These are phyloP conservation scores for Urosaurus nigricauda DNA, from an alignment of 2,797 vertebrate species.

Conservation along the genomic window DNA sequence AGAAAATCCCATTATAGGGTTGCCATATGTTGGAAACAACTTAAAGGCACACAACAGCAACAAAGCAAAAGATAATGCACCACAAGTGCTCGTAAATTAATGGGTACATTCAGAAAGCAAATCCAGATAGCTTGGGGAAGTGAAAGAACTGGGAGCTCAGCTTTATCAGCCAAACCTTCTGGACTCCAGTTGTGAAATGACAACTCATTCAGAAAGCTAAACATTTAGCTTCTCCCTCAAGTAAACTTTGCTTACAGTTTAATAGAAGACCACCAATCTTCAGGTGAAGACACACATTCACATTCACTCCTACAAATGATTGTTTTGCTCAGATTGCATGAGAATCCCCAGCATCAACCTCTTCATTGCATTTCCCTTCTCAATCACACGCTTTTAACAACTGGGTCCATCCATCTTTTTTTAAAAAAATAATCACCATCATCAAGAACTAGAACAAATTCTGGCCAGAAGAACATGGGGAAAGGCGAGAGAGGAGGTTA, in stretches of 20 bases:
- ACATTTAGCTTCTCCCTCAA: background rate
- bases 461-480: background rate
- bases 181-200: background rate
- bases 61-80: background rate
- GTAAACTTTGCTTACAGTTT: background rate
- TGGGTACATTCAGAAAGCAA: background rate
- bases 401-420: background rate
- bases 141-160: background rate
- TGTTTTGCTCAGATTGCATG: background rate
- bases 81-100: background rate
- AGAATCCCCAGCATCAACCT: background rate
- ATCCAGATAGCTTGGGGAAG: background rate
- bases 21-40: too few species aligned
- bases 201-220: conserved; percentile 3
- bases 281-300: too few species aligned
- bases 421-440: background rate
- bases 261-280: background rate
- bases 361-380: background rate
- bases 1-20: too few species aligned
- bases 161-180: background rate
- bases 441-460: background rate
- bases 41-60: background rate
- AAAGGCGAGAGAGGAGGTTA: background rate
- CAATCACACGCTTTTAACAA: background rate
- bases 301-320: background rate